A percentile compares a stretch with the other conserved stretches of the same genome.
Evolutionary conservation across 53 echinoderm and acorn worm genomes (phyloP).

Genomic region (Astropecten irregularis): DNA sequence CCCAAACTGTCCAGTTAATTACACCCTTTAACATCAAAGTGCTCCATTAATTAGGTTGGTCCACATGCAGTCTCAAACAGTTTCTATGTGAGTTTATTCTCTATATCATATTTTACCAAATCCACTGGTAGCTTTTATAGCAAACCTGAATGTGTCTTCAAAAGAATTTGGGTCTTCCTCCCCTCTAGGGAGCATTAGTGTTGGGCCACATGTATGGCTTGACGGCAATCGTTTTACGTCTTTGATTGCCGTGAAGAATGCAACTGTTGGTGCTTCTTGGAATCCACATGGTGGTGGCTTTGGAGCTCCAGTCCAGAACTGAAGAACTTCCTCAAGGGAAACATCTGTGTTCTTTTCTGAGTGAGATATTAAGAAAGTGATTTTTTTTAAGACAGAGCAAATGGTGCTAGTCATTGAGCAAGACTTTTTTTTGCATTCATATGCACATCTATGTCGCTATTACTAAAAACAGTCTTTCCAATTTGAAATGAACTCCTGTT

Average conservation of each 20-base stretch:
- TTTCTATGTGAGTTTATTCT: too few species aligned
- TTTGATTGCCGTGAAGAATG: neutral
- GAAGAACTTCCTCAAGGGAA: neutral
- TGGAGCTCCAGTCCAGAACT: neutral
- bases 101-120: slow-evolving; percentile 3
- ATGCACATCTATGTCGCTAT: too few species aligned
- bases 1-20: too few species aligned
- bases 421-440: too few species aligned
- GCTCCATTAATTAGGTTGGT: too few species aligned
- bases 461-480: too few species aligned
- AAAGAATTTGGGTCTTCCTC: neutral
- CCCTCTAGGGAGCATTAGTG: neutral
- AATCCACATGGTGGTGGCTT: neutral
- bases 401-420: too few species aligned
- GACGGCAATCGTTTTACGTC: neutral
- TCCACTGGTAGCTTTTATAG: neutral
- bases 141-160: neutral
- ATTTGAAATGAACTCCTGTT: too few species aligned
- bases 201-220: neutral
- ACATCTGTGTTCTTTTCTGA: neutral
- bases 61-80: too few species aligned
- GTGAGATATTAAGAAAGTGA: neutral
- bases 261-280: neutral
- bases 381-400: too few species aligned
- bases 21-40: too few species aligned